phyloP scores from a whole-genome alignment of 2,797 vertebrate species.

The Distichodus sexfasciatus region DNA sequence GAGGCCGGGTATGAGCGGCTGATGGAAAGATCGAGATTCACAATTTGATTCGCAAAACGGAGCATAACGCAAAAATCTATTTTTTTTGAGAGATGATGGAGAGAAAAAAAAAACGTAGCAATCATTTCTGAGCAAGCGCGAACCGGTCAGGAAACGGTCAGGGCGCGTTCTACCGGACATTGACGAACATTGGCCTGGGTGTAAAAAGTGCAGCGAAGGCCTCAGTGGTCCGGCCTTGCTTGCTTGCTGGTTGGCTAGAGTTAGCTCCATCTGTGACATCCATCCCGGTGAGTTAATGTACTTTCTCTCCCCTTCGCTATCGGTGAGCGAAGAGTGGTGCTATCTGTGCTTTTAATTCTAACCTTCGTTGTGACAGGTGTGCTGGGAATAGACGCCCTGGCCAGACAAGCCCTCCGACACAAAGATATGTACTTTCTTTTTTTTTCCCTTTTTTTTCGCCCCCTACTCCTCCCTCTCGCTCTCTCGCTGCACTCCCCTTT shows the following conservation, averaged over 20 bases:
- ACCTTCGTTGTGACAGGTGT: conserved; percentile 79
- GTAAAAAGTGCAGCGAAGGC: conserved; percentile 13
- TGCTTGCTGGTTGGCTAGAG: conserved; percentile 33
- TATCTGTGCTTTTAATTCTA: conserved; percentile 60
- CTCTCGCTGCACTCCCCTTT: no score
- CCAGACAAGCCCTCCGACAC: conserved; percentile 76
- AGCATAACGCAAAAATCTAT: no score
- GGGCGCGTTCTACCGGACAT: conserved; percentile 24
- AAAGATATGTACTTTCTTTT: conserved; percentile 74
- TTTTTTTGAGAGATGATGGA: neutral
- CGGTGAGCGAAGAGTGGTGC: conserved; percentile 43
- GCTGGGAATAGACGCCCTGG: conserved; percentile 73
- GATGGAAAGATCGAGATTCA: conserved; percentile 24
- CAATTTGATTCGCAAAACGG: conserved; percentile 34
- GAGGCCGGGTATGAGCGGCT: conserved; percentile 32
- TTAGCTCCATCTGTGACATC: conserved; percentile 38
- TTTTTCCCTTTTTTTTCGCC: conserved; percentile 48
- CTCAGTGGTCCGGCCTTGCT: conserved; percentile 25
- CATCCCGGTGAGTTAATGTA: conserved; percentile 44
- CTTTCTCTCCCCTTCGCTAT: conserved; percentile 49
- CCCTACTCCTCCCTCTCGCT: conserved; percentile 44
- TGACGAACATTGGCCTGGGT: conserved; percentile 26
- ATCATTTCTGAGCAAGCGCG: conserved; percentile 2
- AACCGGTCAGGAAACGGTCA: conserved; percentile 35
- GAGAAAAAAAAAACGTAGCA: conserved; percentile 2